Percentiles rank a stretch among this genome's conserved stretches.
phyloP scores from a whole-genome alignment of 2,797 vertebrate species.

The Chrosomus eos region DNA sequence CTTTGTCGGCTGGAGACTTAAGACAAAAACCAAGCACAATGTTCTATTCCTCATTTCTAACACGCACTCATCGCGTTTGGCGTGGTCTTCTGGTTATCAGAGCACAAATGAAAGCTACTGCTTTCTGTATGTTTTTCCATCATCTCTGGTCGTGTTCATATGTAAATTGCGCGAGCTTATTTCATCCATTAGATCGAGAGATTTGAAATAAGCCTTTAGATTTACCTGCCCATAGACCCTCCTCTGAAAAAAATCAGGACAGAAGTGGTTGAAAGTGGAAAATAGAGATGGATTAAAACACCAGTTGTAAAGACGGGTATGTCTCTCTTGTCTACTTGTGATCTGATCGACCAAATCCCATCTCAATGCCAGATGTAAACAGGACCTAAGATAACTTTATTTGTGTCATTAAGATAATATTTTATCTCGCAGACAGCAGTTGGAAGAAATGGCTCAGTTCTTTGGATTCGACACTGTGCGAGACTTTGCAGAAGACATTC shows the following conservation, averaged over 20 bases:
- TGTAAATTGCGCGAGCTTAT: not conserved
- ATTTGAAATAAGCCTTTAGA: no score
- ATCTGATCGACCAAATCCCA: not conserved
- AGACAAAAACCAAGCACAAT: no score
- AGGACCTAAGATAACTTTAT: not conserved
- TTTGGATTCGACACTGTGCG: slow-evolving; percentile 78
- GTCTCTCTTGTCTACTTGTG: not conserved
- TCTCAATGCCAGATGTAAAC: not conserved
- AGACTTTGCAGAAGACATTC: slow-evolving; percentile 80
- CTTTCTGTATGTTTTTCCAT: not conserved
- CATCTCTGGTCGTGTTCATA: not conserved
- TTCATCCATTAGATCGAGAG: not conserved
- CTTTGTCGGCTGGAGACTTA: no score
- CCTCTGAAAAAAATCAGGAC: not conserved
- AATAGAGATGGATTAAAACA: no score
- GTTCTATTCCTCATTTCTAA: no score
- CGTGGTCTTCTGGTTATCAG: no score
- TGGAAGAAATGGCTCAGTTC: slow-evolving; percentile 86
- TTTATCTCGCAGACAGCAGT: slow-evolving; percentile 82
- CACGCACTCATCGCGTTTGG: no score
- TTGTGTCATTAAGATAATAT: slow-evolving; percentile 3
- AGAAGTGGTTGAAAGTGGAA: not conserved
- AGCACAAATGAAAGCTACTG: no score
- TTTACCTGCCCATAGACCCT: not conserved
- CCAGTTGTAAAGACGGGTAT: not conserved